phyloP scores from a whole-genome alignment of 2,888 invertebrate species.

The Catocala nupta region DNA sequence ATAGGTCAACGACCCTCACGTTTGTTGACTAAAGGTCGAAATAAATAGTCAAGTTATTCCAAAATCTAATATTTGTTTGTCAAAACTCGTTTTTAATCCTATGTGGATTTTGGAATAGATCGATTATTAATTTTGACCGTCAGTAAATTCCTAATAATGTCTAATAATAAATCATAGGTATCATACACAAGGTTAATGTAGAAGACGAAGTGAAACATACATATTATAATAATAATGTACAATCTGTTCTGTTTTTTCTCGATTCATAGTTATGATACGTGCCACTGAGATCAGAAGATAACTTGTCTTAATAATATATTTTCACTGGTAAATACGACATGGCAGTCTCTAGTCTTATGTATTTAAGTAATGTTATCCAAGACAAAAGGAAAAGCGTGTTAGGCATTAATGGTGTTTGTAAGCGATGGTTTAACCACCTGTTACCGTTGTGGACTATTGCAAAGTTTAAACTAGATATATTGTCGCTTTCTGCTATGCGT shows the following conservation, averaged over 20 bases:
- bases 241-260: background rate
- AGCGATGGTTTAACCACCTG: constrained; percentile 48
- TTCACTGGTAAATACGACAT: background rate
- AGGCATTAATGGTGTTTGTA: constrained; percentile 22
- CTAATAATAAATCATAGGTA: too few species aligned
- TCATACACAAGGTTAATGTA: too few species aligned
- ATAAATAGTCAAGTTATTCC: too few species aligned
- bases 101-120: too few species aligned
- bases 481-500: constrained; percentile 3
- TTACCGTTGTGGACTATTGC: constrained; percentile 26
- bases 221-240: background rate
- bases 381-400: constrained; percentile 19
- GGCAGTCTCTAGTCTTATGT: background rate
- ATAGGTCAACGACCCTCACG: too few species aligned
- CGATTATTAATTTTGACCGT: too few species aligned
- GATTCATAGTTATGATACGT: background rate
- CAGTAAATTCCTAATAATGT: too few species aligned
- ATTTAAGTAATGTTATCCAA: constrained; percentile 4
- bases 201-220: too few species aligned
- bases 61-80: too few species aligned
- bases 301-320: constrained; percentile 4
- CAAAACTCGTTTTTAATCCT: too few species aligned
- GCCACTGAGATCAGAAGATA: background rate
- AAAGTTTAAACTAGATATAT: constrained; percentile 30
- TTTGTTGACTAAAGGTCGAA: too few species aligned